Percentiles rank a stretch among this genome's conserved stretches.
Conservation (phyloP, 2,797 vertebrate species). For the Parauchenoglanis punctatus region DNA sequence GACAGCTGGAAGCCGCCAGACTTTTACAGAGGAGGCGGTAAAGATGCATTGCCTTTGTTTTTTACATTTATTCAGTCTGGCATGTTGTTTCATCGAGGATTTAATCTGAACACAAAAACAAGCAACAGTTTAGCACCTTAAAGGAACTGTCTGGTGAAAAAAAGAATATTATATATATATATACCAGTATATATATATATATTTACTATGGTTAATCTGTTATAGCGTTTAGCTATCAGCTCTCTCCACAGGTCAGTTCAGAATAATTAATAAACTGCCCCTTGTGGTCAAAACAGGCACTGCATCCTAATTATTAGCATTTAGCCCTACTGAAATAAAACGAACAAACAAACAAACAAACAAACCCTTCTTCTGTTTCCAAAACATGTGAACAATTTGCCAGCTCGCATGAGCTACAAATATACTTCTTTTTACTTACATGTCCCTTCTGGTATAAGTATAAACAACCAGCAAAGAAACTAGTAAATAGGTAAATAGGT, state of each 20-base stretch:
- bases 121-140: not conserved
- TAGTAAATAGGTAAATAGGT: not conserved
- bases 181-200: not conserved
- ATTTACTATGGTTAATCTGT: not conserved
- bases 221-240: not conserved
- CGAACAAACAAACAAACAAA: no score
- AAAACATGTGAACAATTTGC: not conserved
- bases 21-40: constrained; percentile 2
- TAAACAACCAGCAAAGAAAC: no score
- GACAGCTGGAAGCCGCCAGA: not conserved
- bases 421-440: not conserved
- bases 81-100: not conserved
- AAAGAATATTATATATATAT: not conserved
- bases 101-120: not conserved
- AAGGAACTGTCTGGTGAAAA: not conserved
- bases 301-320: not conserved
- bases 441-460: not conserved
- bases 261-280: not conserved
- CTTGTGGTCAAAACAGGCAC: not conserved
- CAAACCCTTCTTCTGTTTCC: not conserved
- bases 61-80: not conserved
- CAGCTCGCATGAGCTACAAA: not conserved
- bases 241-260: not conserved
- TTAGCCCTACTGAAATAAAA: not conserved
- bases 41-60: not conserved